Conservation (phyloP, 2,888 invertebrate genomes). For the Tribolium freemani region DNA sequence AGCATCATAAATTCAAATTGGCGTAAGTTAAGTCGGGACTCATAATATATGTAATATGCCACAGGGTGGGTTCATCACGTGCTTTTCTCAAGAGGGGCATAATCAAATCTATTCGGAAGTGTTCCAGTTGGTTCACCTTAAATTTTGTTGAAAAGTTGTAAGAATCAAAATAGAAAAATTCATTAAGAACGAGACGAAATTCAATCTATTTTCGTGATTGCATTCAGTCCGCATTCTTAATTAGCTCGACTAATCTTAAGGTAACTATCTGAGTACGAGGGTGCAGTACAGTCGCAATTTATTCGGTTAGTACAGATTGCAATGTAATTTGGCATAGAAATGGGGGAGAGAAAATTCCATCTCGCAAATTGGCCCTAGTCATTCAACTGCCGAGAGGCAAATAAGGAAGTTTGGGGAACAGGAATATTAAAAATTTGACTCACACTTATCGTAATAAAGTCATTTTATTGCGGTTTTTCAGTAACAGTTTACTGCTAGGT, state of each 20-base stretch:
- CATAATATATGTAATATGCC: slow-evolving; percentile 46
- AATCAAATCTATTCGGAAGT: slow-evolving; percentile 42
- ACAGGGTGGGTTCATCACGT: slow-evolving; percentile 44
- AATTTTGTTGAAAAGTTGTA: too few species aligned
- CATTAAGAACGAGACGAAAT: not conserved
- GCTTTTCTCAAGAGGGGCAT: slow-evolving; percentile 35
- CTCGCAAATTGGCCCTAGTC: slow-evolving; percentile 45
- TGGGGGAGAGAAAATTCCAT: slow-evolving; percentile 47
- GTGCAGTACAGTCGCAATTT: slow-evolving; percentile 33
- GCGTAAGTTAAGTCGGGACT: slow-evolving; percentile 43
- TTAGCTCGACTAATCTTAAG: slow-evolving; percentile 41
- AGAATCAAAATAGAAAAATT: not conserved
- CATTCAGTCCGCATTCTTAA: slow-evolving; percentile 26
- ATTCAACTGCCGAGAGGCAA: slow-evolving; percentile 13
- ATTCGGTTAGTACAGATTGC: slow-evolving; percentile 40
- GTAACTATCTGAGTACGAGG: slow-evolving; percentile 33
- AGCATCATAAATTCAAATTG: slow-evolving; percentile 49
- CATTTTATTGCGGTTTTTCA: slow-evolving; percentile 44
- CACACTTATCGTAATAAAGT: slow-evolving; percentile 39
- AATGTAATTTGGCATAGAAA: slow-evolving; percentile 46
- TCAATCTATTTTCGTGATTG: slow-evolving; percentile 24
- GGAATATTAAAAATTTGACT: slow-evolving; percentile 24
- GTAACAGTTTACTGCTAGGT: slow-evolving; percentile 48
- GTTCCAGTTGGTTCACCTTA: slow-evolving; percentile 20
- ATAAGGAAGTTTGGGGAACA: slow-evolving; percentile 12